Percentiles rank a stretch among this genome's conserved stretches.
Conservation (phyloP, 2,888 invertebrate genomes). For the Electrophaes corylata region DNA sequence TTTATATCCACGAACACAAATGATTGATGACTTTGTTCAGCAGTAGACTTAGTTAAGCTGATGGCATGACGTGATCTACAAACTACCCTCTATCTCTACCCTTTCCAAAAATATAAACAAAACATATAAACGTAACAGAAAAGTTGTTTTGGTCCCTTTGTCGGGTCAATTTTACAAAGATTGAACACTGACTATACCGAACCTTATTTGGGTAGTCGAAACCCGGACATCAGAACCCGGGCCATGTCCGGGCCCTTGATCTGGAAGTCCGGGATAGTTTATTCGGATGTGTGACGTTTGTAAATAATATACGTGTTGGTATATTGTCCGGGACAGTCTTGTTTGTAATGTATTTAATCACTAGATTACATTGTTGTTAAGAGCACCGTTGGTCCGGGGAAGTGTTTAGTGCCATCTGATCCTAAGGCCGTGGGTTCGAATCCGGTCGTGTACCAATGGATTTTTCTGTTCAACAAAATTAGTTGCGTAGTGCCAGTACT, state of each 20-base stretch:
- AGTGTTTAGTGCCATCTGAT: too few relatives aligned
- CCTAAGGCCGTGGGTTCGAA: too few relatives aligned
- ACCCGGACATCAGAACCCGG: conserved; percentile 1
- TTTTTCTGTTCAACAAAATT: too few relatives aligned
- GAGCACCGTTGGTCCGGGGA: too few relatives aligned
- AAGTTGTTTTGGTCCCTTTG: conserved; percentile 11
- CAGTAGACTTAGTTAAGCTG: too few relatives aligned
- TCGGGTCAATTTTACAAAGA: conserved; percentile 20
- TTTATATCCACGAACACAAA: too few relatives aligned
- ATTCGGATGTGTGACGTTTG: conserved; percentile 5
- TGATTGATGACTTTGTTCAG: too few relatives aligned
- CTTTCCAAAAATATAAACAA: not conserved
- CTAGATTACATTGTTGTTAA: too few relatives aligned
- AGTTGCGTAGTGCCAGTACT: too few relatives aligned
- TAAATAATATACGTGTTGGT: not conserved
- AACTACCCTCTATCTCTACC: not conserved
- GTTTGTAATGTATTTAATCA: not conserved
- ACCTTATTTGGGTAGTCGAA: conserved; percentile 12
- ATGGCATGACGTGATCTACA: not conserved
- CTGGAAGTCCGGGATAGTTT: conserved; percentile 20
- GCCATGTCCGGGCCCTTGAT: conserved; percentile 16
- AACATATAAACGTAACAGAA: not conserved
- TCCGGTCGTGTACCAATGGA: too few relatives aligned
- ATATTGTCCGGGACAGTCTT: not conserved
- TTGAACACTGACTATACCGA: conserved; percentile 4